Evolutionary conservation across 2,113 vertebrate species (phyloP), one percentile per base, ranked within the genome.

Genomic region (Formicarius rufipectus): DNA sequence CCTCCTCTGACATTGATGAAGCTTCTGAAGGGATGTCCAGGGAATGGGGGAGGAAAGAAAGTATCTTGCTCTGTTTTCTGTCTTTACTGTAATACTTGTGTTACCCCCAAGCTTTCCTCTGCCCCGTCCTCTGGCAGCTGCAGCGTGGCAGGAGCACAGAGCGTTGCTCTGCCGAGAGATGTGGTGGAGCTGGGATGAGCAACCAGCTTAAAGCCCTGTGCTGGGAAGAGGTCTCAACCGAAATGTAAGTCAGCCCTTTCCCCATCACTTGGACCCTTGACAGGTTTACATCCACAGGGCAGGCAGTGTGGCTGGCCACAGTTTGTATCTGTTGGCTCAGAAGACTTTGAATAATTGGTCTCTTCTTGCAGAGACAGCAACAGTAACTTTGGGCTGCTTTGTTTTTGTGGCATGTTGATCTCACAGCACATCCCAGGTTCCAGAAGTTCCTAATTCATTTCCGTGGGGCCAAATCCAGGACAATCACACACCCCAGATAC

Each of bases 121-220:
- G 52, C 24, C 35, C 44, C 2, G 0, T 62, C 35, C 44, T 45
- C 53, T 39, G 52, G 59, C 18, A n/a, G 31, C 9, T 56, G 50
- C 44, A 49, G 66, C 0, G 0, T 33, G 58, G 69, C 66, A 92
- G 56, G 83, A 63, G 27, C 4, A 2, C 28, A 14, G 37, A 45
- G 39, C 42, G 49, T 31, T 1, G 0, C n/a, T 71, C 44, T 72
- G 47, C 25, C 0, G 2, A 39, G 40, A 31, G 35, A 31, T 2
- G 1, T 44, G 59, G 28, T 22, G 8, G 35, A 52, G 27, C 9
- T 60, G 39, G 56, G 72, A n/a, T 14, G 10, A 80, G 25, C 8
- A 28, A 96, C 23, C 40, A 47, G n/a, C 39, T 74, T 56, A 74
- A 87, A 81, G 39, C 20, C 20, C 35, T 31, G 22, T 77, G 64